Conservation (phyloP, 2,113 vertebrate genomes). For the Lepidothrix coronata region DNA sequence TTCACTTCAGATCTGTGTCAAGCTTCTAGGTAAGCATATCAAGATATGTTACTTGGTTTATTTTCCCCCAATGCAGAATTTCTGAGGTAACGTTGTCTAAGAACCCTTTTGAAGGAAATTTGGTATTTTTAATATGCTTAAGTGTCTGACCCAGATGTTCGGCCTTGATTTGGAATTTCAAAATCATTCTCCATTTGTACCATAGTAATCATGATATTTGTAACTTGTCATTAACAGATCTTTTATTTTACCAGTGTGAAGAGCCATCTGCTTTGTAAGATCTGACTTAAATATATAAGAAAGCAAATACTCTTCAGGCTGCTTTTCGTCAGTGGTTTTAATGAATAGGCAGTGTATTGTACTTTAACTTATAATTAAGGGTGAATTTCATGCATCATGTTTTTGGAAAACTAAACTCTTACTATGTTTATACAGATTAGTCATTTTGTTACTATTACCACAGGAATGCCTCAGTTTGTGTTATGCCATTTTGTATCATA, state of each 20-base stretch:
- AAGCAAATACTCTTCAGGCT: neutral
- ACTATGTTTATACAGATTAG: neutral
- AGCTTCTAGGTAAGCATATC: neutral
- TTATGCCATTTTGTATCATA: rapidly evolving
- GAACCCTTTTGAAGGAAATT: neutral
- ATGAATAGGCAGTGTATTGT: neutral
- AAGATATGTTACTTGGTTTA: neutral
- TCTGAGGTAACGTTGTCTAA: neutral
- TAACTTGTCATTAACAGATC: neutral
- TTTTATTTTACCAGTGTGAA: neutral
- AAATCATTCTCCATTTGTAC: neutral
- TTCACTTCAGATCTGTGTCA: neutral
- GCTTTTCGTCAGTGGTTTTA: neutral
- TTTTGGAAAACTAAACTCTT: neutral
- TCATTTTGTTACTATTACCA: neutral
- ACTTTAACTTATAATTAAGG: neutral
- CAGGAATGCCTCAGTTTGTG: neutral
- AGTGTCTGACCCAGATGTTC: neutral
- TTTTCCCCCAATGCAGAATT: neutral
- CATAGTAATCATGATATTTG: neutral
- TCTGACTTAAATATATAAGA: neutral
- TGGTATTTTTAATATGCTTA: neutral
- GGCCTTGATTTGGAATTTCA: neutral
- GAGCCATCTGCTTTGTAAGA: neutral
- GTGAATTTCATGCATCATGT: neutral